A percentile compares a stretch with the other conserved stretches of the same genome.
These are phyloP conservation scores for Sarcophaga subvicina DNA, from an alignment of 2,888 invertebrate species.

Conservation along the genomic window DNA sequence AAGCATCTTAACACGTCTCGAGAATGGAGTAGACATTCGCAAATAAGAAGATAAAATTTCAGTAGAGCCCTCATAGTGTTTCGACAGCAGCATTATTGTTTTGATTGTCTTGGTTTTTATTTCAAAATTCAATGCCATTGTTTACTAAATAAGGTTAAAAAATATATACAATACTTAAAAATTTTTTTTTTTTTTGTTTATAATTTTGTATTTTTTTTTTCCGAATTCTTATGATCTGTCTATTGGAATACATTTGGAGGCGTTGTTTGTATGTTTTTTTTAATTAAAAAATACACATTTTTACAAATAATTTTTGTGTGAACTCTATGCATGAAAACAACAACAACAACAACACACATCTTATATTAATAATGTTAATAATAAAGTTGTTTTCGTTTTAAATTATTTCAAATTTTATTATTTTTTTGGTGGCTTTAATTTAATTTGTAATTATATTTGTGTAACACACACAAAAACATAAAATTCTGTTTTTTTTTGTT, in stretches of 20 bases:
- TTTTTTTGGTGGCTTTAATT: background rate
- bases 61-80: background rate
- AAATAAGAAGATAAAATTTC: background rate
- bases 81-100: background rate
- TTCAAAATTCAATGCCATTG: conserved; percentile 61
- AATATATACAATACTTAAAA: background rate
- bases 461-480: background rate
- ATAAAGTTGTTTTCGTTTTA: background rate
- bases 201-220: background rate
- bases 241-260: conserved; percentile 9
- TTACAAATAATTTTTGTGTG: conserved; percentile 21
- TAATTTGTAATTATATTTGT: background rate
- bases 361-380: no score
- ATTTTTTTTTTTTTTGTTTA: conserved; percentile 6
- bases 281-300: background rate
- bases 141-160: conserved; percentile 51
- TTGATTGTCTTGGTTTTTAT: conserved; percentile 23
- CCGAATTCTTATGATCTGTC: background rate
- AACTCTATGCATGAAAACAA: conserved; percentile 35
- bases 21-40: background rate
- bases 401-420: background rate
- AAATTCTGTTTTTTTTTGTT: background rate
- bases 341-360: background rate
- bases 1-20: background rate
- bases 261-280: conserved; percentile 27